Conservation (phyloP, 2,797 vertebrate genomes). For the Catharus ustulatus region DNA sequence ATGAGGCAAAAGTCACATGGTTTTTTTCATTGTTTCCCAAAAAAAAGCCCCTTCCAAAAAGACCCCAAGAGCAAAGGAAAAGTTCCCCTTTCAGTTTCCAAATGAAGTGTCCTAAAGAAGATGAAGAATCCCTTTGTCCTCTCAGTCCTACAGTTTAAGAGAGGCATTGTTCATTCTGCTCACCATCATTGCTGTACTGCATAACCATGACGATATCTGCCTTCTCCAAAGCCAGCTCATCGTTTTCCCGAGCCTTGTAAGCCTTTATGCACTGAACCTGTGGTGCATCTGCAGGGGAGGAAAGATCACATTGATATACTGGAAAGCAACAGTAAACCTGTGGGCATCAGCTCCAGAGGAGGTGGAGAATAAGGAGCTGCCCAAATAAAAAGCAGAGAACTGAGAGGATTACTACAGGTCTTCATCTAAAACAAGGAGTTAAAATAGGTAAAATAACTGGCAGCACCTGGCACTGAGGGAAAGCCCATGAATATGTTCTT, state of each 20-base stretch:
- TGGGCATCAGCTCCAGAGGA: background rate
- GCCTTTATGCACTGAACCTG: slow-evolving; percentile 93
- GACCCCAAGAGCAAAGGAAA: background rate
- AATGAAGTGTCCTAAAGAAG: background rate
- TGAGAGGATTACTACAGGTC: background rate
- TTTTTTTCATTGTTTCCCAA: background rate
- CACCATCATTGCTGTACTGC: slow-evolving; percentile 88
- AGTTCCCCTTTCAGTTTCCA: background rate
- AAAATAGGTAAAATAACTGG: background rate
- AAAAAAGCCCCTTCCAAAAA: background rate
- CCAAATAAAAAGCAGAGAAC: background rate
- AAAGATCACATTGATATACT: background rate
- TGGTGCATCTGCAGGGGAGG: slow-evolving; percentile 70
- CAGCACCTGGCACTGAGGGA: background rate
- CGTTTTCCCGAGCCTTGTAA: slow-evolving; percentile 89
- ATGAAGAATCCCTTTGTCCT: background rate
- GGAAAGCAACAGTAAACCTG: background rate
- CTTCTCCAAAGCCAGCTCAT: slow-evolving; percentile 93
- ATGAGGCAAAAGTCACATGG: background rate
- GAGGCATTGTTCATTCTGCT: slow-evolving; percentile 47
- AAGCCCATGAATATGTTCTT: background rate
- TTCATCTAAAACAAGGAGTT: background rate
- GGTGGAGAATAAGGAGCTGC: background rate
- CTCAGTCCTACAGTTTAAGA: background rate
- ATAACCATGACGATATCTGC: slow-evolving; percentile 91